A percentile compares a stretch with the other conserved stretches of the same genome.
Evolutionary conservation across 1,140 invertebrate species (phyloP).

Genomic region (Eumeta japonica): DNA sequence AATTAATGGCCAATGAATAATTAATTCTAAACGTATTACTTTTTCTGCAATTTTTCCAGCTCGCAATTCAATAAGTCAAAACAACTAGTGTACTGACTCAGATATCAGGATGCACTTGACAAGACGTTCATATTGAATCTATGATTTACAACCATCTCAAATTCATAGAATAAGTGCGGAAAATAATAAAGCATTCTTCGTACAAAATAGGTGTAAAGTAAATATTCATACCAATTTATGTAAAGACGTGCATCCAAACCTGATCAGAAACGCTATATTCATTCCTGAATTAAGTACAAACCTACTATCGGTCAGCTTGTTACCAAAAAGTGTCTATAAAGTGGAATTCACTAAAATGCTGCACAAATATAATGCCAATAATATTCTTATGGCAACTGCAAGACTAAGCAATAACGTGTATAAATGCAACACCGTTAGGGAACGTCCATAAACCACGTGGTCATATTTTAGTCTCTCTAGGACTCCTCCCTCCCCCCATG

Average conservation of each 20-base stretch:
- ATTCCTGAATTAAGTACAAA: conserved; percentile 17
- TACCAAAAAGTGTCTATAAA: conserved; percentile 15
- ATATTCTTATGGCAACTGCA: conserved; percentile 7
- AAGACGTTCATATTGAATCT: conserved; percentile 13
- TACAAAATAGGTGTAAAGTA: conserved; percentile 19
- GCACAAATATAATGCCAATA: conserved; percentile 12
- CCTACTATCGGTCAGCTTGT: conserved; percentile 19
- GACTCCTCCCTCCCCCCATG: too few relatives aligned
- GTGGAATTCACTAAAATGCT: conserved; percentile 9
- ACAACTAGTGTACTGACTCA: conserved; percentile 18
- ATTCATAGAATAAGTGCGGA: conserved; percentile 15
- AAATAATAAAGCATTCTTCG: conserved; percentile 14
- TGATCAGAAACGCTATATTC: conserved; percentile 22
- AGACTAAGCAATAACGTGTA: too few relatives aligned
- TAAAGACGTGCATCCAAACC: conserved; percentile 8
- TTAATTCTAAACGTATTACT: conserved; percentile 7
- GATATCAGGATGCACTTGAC: conserved; percentile 17
- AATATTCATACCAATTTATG: conserved; percentile 9
- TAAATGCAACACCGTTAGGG: too few relatives aligned
- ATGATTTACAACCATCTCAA: conserved; percentile 15
- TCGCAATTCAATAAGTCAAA: conserved; percentile 7
- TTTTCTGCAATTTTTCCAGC: conserved; percentile 23
- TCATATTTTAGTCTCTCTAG: too few relatives aligned
- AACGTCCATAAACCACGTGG: too few relatives aligned
- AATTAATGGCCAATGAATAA: conserved; percentile 11